Conservation (phyloP, 2,888 invertebrate genomes). For the Deilephila porcellus region DNA sequence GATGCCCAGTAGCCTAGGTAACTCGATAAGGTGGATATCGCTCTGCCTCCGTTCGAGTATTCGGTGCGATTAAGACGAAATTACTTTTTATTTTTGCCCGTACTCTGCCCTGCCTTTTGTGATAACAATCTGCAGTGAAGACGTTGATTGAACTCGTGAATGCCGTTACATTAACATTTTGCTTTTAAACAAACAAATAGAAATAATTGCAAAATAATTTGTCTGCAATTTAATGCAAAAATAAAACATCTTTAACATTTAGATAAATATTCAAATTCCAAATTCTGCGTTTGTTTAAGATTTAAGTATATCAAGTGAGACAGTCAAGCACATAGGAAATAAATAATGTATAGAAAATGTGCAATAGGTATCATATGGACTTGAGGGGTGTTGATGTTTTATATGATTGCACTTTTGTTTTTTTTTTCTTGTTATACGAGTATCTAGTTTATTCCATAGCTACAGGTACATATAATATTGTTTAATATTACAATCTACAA, state of each 20-base stretch:
- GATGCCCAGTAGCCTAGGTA: conserved; percentile 85
- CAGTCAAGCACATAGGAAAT: neutral
- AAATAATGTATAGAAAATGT: neutral
- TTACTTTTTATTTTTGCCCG: conserved; percentile 65
- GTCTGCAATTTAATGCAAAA: too few species aligned
- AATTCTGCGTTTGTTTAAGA: too few species aligned
- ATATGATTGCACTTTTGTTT: too few species aligned
- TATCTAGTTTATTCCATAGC: too few species aligned
- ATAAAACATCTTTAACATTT: too few species aligned
- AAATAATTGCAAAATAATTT: neutral
- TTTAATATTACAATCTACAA: too few species aligned
- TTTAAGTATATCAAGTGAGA: too few species aligned
- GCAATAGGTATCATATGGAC: too few species aligned
- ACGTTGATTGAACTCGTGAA: conserved; percentile 43
- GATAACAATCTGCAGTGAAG: conserved; percentile 44
- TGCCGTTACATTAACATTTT: conserved; percentile 35
- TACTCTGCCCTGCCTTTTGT: conserved; percentile 40
- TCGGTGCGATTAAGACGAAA: conserved; percentile 80
- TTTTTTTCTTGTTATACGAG: too few species aligned
- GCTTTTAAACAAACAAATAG: conserved; percentile 31
- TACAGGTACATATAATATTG: too few species aligned
- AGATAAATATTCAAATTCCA: too few species aligned
- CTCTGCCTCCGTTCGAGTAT: conserved; percentile 79
- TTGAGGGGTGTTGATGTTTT: too few species aligned
- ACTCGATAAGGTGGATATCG: conserved; percentile 82